These are phyloP conservation scores for Scaptomyza cyrtandrae DNA, from an alignment of 2,888 invertebrate species.

Conservation along the genomic window DNA sequence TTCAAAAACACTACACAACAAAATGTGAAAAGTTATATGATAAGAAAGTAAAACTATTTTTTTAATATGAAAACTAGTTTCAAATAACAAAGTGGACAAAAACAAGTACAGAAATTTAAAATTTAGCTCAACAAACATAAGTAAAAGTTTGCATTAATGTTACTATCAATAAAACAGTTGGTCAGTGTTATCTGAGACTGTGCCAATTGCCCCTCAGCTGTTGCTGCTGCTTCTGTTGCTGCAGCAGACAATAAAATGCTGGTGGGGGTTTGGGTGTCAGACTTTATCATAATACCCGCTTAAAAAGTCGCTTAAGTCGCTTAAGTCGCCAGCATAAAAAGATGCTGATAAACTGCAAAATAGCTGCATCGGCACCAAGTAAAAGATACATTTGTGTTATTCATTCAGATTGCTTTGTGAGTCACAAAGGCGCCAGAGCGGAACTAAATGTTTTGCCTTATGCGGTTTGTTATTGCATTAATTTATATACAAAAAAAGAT, in stretches of 20 bases:
- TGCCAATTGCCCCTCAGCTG: slow-evolving; percentile 54
- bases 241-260: slow-evolving; percentile 29
- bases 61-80: not conserved
- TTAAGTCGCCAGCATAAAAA: slow-evolving; percentile 63
- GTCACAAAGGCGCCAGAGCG: slow-evolving; percentile 42
- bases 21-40: not conserved
- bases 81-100: no score
- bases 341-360: slow-evolving; percentile 49
- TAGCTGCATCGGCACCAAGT: slow-evolving; percentile 26
- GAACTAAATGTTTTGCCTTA: slow-evolving; percentile 28
- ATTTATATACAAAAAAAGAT: not conserved
- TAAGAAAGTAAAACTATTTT: no score
- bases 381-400: slow-evolving; percentile 45
- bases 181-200: slow-evolving; percentile 37
- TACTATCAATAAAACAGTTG: not conserved
- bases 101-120: no score
- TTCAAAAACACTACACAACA: slow-evolving; percentile 29
- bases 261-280: slow-evolving; percentile 19
- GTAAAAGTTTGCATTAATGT: no score
- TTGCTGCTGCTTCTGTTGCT: slow-evolving; percentile 29
- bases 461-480: slow-evolving; percentile 5
- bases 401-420: slow-evolving; percentile 25
- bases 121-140: no score
- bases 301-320: slow-evolving; percentile 46
- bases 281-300: slow-evolving; percentile 64